These are phyloP conservation scores for Trimorus sp. DNA, from an alignment of 2,888 invertebrate genomes.

Conservation along the genomic window DNA sequence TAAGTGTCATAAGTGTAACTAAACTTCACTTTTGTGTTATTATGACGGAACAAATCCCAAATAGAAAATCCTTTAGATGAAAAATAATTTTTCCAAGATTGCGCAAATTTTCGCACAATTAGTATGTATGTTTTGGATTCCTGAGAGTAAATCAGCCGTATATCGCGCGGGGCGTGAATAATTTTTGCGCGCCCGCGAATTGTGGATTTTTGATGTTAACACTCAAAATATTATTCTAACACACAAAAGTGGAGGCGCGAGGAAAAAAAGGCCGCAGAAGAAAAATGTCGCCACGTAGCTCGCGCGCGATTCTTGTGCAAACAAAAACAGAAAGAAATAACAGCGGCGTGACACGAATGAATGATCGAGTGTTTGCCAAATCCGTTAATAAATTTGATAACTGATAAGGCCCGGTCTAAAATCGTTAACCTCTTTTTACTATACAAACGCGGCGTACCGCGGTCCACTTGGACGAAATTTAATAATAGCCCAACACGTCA, in stretches of 20 bases:
- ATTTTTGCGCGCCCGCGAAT: conserved; percentile 42
- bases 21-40: too few relatives aligned
- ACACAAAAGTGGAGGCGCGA: conserved; percentile 27
- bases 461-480: conserved; percentile 44
- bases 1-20: too few relatives aligned
- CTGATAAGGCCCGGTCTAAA: conserved; percentile 55
- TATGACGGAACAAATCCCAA: too few relatives aligned
- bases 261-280: conserved; percentile 21
- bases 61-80: too few relatives aligned
- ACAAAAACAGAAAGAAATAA: conserved; percentile 62
- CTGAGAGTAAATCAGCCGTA: conserved; percentile 25
- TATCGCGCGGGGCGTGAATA: conserved; percentile 37
- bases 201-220: conserved; percentile 59
- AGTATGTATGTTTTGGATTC: conserved; percentile 39
- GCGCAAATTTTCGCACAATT: conserved; percentile 15
- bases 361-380: conserved; percentile 63
- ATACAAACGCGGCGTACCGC: conserved; percentile 40
- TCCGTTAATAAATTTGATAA: conserved; percentile 63
- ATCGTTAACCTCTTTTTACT: conserved; percentile 63
- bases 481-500: conserved; percentile 56
- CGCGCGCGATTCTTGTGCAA: conserved; percentile 52
- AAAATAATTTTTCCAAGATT: too few relatives aligned
- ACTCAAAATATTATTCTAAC: conserved; percentile 62
- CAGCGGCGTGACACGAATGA: conserved; percentile 57
- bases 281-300: conserved; percentile 51